phyloP scores from a whole-genome alignment of 2,888 invertebrate species.

The Anticlea derivata region DNA sequence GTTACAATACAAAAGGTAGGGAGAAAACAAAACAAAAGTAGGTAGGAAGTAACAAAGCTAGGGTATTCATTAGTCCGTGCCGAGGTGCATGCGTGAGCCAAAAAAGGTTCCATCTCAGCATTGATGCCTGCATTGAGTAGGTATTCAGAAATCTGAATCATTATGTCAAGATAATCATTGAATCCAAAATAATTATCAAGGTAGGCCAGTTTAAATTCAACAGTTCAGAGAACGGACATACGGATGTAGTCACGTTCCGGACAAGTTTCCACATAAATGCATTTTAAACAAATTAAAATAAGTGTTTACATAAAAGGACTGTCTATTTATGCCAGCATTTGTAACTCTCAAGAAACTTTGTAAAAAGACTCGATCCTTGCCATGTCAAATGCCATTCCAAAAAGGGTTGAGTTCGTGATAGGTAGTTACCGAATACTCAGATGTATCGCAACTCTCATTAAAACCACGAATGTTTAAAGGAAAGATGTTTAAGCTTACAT shows the following conservation, averaged over 20 bases:
- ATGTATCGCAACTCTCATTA: conserved; percentile 13
- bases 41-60: no score
- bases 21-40: no score
- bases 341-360: conserved; percentile 16
- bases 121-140: no score
- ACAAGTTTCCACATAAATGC: conserved; percentile 29
- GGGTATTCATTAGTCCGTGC: no score
- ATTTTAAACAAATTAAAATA: conserved; percentile 20
- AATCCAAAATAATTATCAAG: conserved; percentile 12
- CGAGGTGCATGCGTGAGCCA: no score
- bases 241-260: conserved; percentile 27
- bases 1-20: no score
- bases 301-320: conserved; percentile 8
- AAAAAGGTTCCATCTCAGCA: no score
- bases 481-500: conserved; percentile 10
- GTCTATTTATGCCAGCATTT: conserved; percentile 27
- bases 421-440: conserved; percentile 1
- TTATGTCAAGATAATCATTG: conserved; percentile 15
- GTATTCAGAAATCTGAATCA: no score
- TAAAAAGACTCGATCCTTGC: conserved; percentile 15
- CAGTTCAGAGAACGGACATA: conserved; percentile 30
- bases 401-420: conserved; percentile 10
- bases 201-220: conserved; percentile 8
- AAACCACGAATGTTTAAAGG: conserved; percentile 10
- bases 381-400: conserved; percentile 23